These are phyloP conservation scores for Lepidocolaptes lacrymiger DNA, from an alignment of 2,797 vertebrate genomes.

Conservation along the genomic window DNA sequence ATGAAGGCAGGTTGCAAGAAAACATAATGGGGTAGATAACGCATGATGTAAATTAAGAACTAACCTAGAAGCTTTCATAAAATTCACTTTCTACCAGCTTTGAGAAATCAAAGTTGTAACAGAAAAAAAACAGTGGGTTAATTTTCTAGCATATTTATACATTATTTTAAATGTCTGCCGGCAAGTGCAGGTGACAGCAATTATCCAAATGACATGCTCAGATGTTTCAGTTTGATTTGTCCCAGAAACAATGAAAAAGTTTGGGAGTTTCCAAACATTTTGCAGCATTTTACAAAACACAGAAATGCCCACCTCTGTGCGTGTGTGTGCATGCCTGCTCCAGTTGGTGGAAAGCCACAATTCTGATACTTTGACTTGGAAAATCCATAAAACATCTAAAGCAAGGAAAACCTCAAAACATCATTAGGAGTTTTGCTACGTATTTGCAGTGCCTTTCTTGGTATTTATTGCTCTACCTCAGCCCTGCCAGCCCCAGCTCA, in stretches of 20 bases:
- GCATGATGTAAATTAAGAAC: background rate
- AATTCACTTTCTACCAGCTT: background rate
- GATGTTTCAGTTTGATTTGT: background rate
- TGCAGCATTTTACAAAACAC: background rate
- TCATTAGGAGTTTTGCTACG: background rate
- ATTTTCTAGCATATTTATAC: background rate
- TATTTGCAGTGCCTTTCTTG: background rate
- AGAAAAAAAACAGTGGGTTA: background rate
- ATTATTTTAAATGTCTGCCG: background rate
- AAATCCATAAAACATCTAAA: background rate
- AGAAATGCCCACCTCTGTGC: fast-evolving
- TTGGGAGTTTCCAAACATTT: background rate
- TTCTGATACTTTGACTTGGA: background rate
- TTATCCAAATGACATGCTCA: fast-evolving
- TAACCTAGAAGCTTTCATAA: background rate
- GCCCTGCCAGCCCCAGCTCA: background rate
- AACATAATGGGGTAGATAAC: background rate
- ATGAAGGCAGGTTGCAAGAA: background rate
- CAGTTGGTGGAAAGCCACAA: background rate
- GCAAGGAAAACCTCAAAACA: background rate
- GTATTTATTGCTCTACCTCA: background rate
- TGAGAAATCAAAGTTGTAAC: background rate
- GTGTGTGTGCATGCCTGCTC: fast-evolving
- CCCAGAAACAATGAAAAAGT: background rate
- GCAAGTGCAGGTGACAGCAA: background rate